Conservation (phyloP, 2,797 vertebrate species). For the Hoplostethus mediterraneus region DNA sequence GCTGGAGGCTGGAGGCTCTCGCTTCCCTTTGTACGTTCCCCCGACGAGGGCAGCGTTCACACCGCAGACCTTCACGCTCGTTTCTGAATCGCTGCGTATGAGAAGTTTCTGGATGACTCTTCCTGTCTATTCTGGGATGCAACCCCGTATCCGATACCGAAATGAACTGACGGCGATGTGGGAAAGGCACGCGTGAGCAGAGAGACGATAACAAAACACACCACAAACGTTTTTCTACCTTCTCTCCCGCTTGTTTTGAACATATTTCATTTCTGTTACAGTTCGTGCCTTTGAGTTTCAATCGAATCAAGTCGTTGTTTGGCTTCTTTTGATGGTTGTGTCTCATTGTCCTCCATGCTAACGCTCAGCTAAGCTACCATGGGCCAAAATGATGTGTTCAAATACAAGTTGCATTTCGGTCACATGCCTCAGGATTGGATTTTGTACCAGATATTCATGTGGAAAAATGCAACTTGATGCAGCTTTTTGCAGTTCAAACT, state of each 20-base stretch:
- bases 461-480: too few relatives aligned
- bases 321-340: too few relatives aligned
- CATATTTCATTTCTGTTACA: background rate
- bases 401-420: background rate
- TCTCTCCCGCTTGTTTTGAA: background rate
- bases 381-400: background rate
- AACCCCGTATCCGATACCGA: background rate
- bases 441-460: background rate
- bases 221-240: background rate
- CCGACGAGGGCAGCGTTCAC: conserved; percentile 8
- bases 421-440: background rate
- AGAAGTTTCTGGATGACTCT: conserved; percentile 1
- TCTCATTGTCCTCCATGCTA: too few relatives aligned
- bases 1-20: background rate
- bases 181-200: background rate
- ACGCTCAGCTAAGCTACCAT: background rate
- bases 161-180: background rate
- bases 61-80: conserved; percentile 15
- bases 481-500: too few relatives aligned
- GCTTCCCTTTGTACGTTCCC: conserved; percentile 6
- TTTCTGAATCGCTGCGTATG: too few relatives aligned
- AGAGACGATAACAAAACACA: too few relatives aligned
- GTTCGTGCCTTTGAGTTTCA: background rate
- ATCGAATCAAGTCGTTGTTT: background rate
- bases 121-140: conserved; percentile 26